Evolutionary conservation across 2,113 vertebrate genomes (phyloP).

Genomic region (Engystomops pustulosus): DNA sequence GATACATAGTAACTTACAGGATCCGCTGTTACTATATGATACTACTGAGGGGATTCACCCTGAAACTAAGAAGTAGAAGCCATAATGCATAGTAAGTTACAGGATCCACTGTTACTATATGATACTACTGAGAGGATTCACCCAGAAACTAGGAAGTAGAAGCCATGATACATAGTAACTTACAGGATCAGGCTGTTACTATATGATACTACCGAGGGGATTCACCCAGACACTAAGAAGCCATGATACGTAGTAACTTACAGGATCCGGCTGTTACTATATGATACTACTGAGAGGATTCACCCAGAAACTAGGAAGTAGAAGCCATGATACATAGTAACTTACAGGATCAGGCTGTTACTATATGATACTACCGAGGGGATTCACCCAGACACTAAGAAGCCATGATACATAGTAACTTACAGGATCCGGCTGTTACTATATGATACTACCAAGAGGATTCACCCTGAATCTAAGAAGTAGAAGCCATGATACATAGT

Average conservation of each 20-base stretch:
- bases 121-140: not conserved
- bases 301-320: conserved; percentile 19
- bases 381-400: conserved; percentile 13
- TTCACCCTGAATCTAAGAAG: conserved; percentile 13
- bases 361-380: not conserved
- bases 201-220: not conserved
- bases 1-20: too few relatives aligned
- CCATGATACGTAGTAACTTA: not conserved
- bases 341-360: not conserved
- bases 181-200: not conserved
- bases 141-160: conserved; percentile 14
- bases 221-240: conserved; percentile 11
- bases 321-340: not conserved
- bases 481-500: not conserved
- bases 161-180: not conserved
- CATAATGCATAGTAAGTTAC: too few relatives aligned
- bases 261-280: not conserved
- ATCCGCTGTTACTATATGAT: not conserved
- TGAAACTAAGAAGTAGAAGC: conserved; percentile 11
- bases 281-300: not conserved
- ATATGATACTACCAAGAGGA: not conserved
- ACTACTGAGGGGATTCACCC: not conserved
- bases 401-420: not conserved
- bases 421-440: not conserved
- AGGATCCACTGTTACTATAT: not conserved